Conservation (phyloP, 2,113 vertebrate genomes). For the Chaenogobius annularis region DNA sequence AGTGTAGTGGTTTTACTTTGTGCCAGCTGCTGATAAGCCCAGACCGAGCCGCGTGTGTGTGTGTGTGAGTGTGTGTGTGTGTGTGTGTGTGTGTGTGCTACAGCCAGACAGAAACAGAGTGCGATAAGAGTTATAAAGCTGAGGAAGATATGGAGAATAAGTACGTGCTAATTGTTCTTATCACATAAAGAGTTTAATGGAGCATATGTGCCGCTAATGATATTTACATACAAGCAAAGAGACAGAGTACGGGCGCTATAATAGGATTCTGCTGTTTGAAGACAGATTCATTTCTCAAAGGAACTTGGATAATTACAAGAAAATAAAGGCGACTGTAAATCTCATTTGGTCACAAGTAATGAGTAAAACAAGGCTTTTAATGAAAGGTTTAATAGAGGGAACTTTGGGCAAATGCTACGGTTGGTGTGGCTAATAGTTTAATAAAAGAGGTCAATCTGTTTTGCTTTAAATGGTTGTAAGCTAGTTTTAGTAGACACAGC, state of each 20-base stretch:
- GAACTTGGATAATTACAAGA: constrained; percentile 17
- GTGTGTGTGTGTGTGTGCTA: constrained; percentile 17
- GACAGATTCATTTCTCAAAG: constrained; percentile 8
- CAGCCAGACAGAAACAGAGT: constrained; percentile 6
- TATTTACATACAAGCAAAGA: constrained; percentile 5
- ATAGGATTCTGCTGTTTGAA: constrained; percentile 11
- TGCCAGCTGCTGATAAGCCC: constrained; percentile 41
- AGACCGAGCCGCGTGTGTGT: constrained; percentile 4
- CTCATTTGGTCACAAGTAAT: constrained; percentile 10
- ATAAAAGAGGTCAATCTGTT: background rate
- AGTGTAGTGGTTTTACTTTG: constrained; percentile 35
- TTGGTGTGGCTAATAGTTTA: background rate
- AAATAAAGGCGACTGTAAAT: constrained; percentile 19
- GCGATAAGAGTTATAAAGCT: constrained; percentile 10
- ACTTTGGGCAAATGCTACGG: background rate
- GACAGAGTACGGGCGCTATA: background rate
- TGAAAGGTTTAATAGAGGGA: background rate
- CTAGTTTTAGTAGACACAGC: no score
- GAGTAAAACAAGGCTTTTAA: constrained; percentile 1
- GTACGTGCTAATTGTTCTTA: constrained; percentile 8
- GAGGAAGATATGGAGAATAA: constrained; percentile 3
- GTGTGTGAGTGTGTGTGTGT: no score
- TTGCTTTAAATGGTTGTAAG: background rate
- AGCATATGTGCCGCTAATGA: background rate
- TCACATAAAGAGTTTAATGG: constrained; percentile 13